These are phyloP conservation scores for Pantelozetes paolii DNA, from an alignment of 2,888 invertebrate genomes.

Conservation along the genomic window DNA sequence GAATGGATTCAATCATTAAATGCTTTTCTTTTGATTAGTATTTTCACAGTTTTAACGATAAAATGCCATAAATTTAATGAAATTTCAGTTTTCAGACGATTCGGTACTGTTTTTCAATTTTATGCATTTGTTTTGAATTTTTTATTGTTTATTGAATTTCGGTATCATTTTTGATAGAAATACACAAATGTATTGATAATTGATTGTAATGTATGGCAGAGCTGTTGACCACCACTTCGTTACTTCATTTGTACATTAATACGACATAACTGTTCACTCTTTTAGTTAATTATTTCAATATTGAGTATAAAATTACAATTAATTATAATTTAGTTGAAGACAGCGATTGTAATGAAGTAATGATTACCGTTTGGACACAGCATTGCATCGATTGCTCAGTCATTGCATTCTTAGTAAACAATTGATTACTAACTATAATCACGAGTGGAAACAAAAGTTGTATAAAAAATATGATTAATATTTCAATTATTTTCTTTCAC, in stretches of 20 bases:
- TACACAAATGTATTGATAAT: not conserved
- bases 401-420: constrained; percentile 2
- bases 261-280: not conserved
- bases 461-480: not conserved
- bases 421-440: not conserved
- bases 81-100: not conserved
- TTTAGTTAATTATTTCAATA: not conserved
- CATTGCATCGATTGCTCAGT: constrained; percentile 35
- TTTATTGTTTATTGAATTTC: not conserved
- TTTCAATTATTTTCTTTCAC: constrained; percentile 21
- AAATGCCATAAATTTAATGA: constrained; percentile 9
- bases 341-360: constrained; percentile 16
- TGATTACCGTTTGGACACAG: constrained; percentile 4
- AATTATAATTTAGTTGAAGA: too few relatives aligned
- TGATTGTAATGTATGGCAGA: constrained; percentile 20
- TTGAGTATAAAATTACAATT: not conserved
- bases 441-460: constrained; percentile 25
- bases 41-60: not conserved
- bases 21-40: constrained; percentile 11
- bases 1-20: constrained; percentile 3
- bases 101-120: not conserved
- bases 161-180: not conserved
- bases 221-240: constrained; percentile 22
- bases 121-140: not conserved
- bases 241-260: constrained; percentile 29